Base-by-base conservation (phyloP, 2,113 vertebrate genomes). In the Xiphias gladius region DNA sequence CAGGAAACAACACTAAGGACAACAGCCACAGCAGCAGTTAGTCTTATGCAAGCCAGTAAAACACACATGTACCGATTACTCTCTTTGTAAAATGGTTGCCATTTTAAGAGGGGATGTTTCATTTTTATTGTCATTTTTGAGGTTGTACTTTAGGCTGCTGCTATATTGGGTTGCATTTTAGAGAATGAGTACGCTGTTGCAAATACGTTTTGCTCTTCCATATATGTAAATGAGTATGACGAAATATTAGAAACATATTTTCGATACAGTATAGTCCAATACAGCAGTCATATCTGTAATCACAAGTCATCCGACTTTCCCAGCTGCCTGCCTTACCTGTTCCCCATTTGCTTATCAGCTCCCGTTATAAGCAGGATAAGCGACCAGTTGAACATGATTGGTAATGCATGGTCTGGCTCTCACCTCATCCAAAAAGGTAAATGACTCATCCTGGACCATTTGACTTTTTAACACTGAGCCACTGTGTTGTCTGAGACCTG, bases 1-100 rank as follows among this genome's bases (percentile, higher is more conserved):
- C 22, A 46, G 26, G 59, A 17, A 77, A 66, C 30, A 73, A 43
- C 61, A 66, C 64, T 62, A 6, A 52, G 48, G 12, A 7, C 48
- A 9, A 52, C 32, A 6, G 32, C 41, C 41, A 43, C 43, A 16
- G 2, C 43, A 46, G 14, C 43, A 14, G 9, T 43, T 52, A 22
- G 22, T 1, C n/a, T 24, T 4, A 5, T 24, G n/a, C 24, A 55
- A n/a, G 5, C 22, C 52, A 54, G 2, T 24, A n/a, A 0, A 4
- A 52, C 19, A 28, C 19, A 32, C 30, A 0, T 35, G 14, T 3
- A 30, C 20, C 13, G 35, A 13, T 35, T n/a, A 24, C 37, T 52
- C 8, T 19, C 46, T 52, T 75, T 39, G 46, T 28, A 41, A 28
- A 48, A 35, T 35, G 32, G 26, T 3, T n/a, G 1, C 14, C 17